A percentile compares a stretch with the other conserved stretches of the same genome.
Conservation (phyloP, 2,113 vertebrate genomes). For the Phylloscopus trochilus region DNA sequence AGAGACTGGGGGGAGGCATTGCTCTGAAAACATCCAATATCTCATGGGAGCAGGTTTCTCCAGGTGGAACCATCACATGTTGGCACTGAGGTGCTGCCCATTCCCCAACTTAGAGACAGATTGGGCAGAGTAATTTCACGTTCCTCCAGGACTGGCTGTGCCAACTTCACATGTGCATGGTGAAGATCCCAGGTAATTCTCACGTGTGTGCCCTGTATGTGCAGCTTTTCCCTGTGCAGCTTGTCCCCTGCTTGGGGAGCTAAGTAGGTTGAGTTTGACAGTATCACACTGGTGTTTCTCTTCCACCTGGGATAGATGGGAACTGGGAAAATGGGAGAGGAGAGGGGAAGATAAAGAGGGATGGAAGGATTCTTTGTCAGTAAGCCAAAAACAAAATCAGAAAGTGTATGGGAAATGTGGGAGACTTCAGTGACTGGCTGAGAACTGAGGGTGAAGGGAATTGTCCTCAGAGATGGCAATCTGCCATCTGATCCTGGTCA, state of each 20-base stretch:
- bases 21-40: background rate
- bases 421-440: background rate
- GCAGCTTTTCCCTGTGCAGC: background rate
- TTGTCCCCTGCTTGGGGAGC: background rate
- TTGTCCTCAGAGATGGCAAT: background rate
- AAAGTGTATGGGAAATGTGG: background rate
- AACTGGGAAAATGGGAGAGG: background rate
- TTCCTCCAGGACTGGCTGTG: background rate
- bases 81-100: background rate
- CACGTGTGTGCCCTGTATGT: rapidly evolving
- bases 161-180: background rate
- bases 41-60: background rate
- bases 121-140: rapidly evolving
- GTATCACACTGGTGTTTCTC: background rate
- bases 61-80: background rate
- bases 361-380: background rate
- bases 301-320: background rate
- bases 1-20: background rate
- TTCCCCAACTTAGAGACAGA: background rate
- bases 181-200: background rate
- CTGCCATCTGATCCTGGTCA: slow-evolving; percentile 13
- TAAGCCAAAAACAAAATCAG: background rate
- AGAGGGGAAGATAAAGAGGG: background rate
- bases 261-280: background rate
- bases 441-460: background rate